Base-by-base conservation (phyloP, 2,113 vertebrate species). In the Calidris pygmaea region DNA sequence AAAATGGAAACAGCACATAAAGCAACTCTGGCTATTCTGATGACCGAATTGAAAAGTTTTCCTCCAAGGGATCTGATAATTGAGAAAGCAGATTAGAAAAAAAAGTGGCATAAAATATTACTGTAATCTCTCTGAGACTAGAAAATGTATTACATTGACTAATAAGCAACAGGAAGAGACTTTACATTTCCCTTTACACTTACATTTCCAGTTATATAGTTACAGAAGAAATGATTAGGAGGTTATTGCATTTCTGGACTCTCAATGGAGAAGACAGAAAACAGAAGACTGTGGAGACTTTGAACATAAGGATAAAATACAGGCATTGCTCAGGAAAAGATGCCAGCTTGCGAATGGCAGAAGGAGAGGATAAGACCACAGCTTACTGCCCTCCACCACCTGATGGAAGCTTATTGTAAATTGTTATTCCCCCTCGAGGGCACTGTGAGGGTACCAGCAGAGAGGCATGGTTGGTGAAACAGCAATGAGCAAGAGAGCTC, bases 21-120 rank as follows among this genome's bases (percentile, higher is more conserved):
- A 85, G 66, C 41, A 87, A 35, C 74, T 71, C 59, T 47, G 60
- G 77, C 72, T 85, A 74, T 27, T 93, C 85, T 93, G 60, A 94
- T 79, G 89, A 85, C 67, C 70, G 56, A 96, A 92, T 17, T 96
- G 90, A 83, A 89, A 96, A 93, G 67, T 83, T 92, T 95, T 89
- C 32, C 93, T 96, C 91, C 41, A 67, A 90, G 91, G 95, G 93
- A 58, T 75, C 14, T 88, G 77, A 63, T 95, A 96, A 97, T 96
- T 93, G 95, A 97, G 84, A 97, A 96, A 95, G 41, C 95, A 97
- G 93, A 87, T 94, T 89, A 96, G 74, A 85, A 94, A 88, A 88
- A 39, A 82, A 91, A 63, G 63, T 91, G 90, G 79, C 94, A 95
- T 96, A 96, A 97, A 97, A 95, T 96, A 95, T 37, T 70, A 76